Base-by-base conservation (phyloP, 2,888 invertebrate genomes). In the Epinotia ramella region DNA sequence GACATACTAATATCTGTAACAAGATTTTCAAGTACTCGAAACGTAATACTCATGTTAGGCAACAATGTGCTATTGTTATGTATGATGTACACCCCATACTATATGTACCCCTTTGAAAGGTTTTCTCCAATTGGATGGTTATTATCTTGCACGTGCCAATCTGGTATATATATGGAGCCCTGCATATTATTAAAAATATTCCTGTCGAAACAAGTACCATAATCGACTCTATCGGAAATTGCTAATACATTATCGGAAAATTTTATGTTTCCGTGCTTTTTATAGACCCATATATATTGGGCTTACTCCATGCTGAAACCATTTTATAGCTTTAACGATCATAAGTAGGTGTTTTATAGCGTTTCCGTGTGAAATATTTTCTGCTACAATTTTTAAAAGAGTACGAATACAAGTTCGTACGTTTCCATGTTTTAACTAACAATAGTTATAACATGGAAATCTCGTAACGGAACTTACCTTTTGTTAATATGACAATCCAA, bases 261-360 rank as follows among this genome's bases (percentile, higher is more conserved):
- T 89, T 91, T 90, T 88, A 89, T 90, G 87, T 88, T 91, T 87
- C 86, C 87, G 84, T 86, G 84, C 84, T 89, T 91, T 91, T 91
- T 91, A 91, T 90, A 84, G 90, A 84, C 87, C 85, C 89, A 89
- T 91, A 90, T 91, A 90, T 91, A 89, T 91, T 86, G 86, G 82
- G 86, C 86, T 90, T 89, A 88, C 89, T 89, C 84, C 86, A 85
- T 85, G 87, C 86, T 87, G 87, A 85, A 88, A 86, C 88, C 87
- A 89, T 88, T 91, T 91, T 90, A 90, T 82, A 83, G 88, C 85
- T 86, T 86, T 87, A 88, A 88, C 88, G 89, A 87, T 88, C 88
- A 88, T 87, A 90, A 91, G 91, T 89, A 90, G 84, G 88, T 91
- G 88, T 89, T 91, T 90, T 90, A 91, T 82, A 72, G 76, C 71